Base-by-base conservation (phyloP, 2,113 vertebrate genomes). In the Ellobius talpinus region DNA sequence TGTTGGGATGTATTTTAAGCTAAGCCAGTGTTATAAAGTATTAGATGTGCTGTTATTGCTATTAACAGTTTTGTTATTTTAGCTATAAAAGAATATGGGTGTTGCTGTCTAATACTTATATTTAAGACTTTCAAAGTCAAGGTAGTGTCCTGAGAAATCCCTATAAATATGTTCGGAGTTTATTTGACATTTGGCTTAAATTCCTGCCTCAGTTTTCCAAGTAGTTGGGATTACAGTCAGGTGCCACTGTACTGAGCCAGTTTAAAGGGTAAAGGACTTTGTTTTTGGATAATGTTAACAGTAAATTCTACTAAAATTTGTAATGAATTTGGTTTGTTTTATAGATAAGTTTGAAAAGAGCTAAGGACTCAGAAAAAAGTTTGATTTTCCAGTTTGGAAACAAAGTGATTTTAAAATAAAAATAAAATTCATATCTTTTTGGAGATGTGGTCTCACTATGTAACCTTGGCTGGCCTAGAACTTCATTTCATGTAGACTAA, bases 111-210 rank as follows among this genome's bases (percentile, higher is more conserved):
- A 55, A 21, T 55, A 73, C 26, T 74, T n/a, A 89, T 65, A 45
- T 72, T 87, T 93, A 91, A 93, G 70, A 81, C 5, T 82, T 10
- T 84, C 36, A 93, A 4, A 79, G 42, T 81, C 10, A 79, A 3
- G 72, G 78, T 89, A 24, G 68, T 76, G 16, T 90, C 33, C 36
- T 91, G 36, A 82, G 87, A 95, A 92, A 66, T 94, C 36, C 79
- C 88, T 85, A 70, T 86, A 76, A 90, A 42, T 95, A 84, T 70
- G 13, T 95, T 94, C 72, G 81, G 50, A 86, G 95, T 93, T 33
- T 55, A 12, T 87, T 76, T 87, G 72, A 70, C 31, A 70, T 14
- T 86, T 16, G 61, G 11, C 10, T 81, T 58, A 17, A 61, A 47
- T 5, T 63, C 16, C 33, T 89, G 45, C 66, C 42, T 86, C 55